Conservation (phyloP, 2,797 vertebrate species). For the Myotis findleyi region DNA sequence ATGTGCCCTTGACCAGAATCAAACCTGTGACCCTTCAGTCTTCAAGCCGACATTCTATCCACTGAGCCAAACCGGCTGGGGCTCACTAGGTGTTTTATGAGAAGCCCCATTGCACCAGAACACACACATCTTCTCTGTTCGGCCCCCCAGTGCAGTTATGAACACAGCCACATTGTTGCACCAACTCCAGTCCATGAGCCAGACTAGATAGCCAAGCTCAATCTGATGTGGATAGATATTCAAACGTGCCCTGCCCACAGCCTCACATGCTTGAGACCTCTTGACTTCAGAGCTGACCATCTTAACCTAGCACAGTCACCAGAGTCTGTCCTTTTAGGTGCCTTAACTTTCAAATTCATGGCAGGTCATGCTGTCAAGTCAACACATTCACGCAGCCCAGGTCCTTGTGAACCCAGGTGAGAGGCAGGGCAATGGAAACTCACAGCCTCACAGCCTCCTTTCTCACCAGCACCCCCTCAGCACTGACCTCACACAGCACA, state of each 20-base stretch:
- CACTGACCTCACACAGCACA: not conserved
- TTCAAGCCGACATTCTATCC: too few species aligned
- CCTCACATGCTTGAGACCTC: not conserved
- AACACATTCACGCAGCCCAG: not conserved
- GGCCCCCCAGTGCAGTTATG: not conserved
- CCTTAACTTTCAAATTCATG: conserved; percentile 65
- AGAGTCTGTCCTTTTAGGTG: not conserved
- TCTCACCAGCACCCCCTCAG: not conserved
- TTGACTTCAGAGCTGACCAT: not conserved
- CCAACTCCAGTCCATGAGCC: not conserved
- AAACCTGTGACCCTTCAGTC: too few species aligned
- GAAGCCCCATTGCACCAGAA: not conserved
- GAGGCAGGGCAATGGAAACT: conserved; percentile 14
- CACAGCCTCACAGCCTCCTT: not conserved
- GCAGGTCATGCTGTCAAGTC: conserved; percentile 8
- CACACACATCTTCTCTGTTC: accelerated
- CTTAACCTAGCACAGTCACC: conserved; percentile 31
- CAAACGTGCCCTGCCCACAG: not conserved
- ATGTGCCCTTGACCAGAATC: too few species aligned
- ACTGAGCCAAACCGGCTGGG: too few species aligned
- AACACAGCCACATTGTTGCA: too few species aligned
- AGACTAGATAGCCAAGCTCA: not conserved
- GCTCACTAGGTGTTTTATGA: too few species aligned
- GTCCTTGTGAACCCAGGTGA: not conserved
- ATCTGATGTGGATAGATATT: not conserved